Conservation (phyloP, 2,888 invertebrate genomes). For the Tigriopus californicus region DNA sequence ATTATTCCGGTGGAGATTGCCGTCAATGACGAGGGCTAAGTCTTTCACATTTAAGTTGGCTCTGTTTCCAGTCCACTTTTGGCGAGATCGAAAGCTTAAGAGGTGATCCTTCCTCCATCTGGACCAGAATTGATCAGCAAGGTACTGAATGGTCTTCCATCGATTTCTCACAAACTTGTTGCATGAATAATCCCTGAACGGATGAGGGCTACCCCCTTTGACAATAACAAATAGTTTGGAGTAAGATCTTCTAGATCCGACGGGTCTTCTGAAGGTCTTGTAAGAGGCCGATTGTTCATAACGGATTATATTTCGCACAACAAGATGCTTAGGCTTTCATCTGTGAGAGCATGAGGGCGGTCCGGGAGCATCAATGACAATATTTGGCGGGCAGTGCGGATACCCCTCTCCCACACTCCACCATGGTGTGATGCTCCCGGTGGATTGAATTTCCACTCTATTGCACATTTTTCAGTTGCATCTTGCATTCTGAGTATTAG, state of each 20-base stretch:
- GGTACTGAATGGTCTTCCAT: too few relatives aligned
- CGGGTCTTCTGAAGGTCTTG: not conserved
- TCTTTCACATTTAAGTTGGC: too few relatives aligned
- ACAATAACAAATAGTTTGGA: conserved; percentile 8
- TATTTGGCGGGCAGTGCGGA: conserved; percentile 7
- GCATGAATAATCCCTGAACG: too few relatives aligned
- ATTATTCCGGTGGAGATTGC: too few relatives aligned
- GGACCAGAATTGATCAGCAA: too few relatives aligned
- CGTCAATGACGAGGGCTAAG: too few relatives aligned
- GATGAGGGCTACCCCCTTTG: too few relatives aligned
- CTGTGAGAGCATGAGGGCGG: not conserved
- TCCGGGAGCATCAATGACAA: not conserved
- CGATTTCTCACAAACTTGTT: too few relatives aligned
- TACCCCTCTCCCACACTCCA: conserved; percentile 14
- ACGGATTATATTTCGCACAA: conserved; percentile 13
- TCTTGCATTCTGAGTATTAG: too few relatives aligned
- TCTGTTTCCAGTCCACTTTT: too few relatives aligned
- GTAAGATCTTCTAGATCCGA: conserved; percentile 4
- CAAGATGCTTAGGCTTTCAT: conserved; percentile 7
- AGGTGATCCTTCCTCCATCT: too few relatives aligned
- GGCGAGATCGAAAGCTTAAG: too few relatives aligned
- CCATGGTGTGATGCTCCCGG: conserved; percentile 6
- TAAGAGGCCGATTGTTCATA: not conserved
- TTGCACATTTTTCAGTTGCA: not conserved
- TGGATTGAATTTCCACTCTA: conserved; percentile 8